Evolutionary conservation across 1,140 invertebrate species (phyloP), one percentile per base, ranked within the genome.

Genomic region (Orussus abietinus): DNA sequence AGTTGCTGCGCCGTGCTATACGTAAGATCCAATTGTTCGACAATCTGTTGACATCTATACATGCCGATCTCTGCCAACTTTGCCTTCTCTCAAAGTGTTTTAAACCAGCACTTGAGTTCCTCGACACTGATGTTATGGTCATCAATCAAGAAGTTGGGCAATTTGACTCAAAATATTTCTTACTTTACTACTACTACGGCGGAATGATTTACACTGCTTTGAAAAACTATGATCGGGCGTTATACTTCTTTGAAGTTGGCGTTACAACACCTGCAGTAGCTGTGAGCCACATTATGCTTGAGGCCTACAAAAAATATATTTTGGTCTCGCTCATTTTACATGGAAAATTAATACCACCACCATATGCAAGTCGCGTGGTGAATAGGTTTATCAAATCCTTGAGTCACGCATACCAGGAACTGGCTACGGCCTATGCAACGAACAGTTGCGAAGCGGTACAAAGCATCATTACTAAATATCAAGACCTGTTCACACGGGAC

Each of bases 301-400:
- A 97, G 75, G 85, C 92, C 7, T 97, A 96, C 60, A 97, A 97
- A 74, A 98, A 97, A 69, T 96, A 90, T 61, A 88, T 96, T 54
- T 75, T 97, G 32, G 84, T 97, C 18, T 92, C 90, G 19, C 75
- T 96, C 15, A 91, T 98, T 59, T 71, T 93, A 32, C 83, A 93
- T 75, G 93, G 93, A 59, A 95, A 91, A 42, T 63, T 3, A 51
- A 51, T 12, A 79, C n/a, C 95, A 57, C 93, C 93, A 20, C 95
- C 94, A 75, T 96, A 93, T 69, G 87, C 88, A 26, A 90, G 91
- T 45, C 87, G 91, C 73, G 88, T 95, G 11, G 86, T 96, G 32
- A 64, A 64, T 49, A 69, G 64, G 80, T 79, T 92, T 62, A 85
- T 96, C 32, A 96, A 93, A 70, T 92, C 92, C 12, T 70, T 96